Base-by-base conservation (phyloP, 2,888 invertebrate species). In the Drosophila diplacantha region DNA sequence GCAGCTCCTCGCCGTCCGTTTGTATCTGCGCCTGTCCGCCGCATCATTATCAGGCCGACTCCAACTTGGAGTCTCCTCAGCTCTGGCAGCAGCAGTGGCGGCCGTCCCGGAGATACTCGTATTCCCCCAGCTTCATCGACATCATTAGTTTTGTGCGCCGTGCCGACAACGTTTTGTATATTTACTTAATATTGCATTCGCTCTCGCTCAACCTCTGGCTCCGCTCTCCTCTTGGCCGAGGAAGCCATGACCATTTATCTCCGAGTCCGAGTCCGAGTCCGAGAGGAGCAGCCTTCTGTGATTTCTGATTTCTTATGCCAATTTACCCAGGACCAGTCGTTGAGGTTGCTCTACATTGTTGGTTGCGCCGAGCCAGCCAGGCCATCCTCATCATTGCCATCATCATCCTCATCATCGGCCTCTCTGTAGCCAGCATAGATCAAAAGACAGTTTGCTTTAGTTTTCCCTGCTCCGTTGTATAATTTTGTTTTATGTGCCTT, bases 261-360 rank as follows among this genome's bases (percentile, higher is more conserved):
- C 70, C 7, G 18, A 54, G 49, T 64, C 43, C 39, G 16, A 43
- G 43, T 38, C 20, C 0, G 18, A 37, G 37, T 20, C 6, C 41
- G 29, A 46, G 44, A 50, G 50, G 49, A 60, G 83, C 67, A 73
- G 78, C 75, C 72, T 81, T 79, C 82, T 85, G 85, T 81, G 84
- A 85, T 83, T 83, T 80, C 84, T 85, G 85, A 85, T 83, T 81
- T 81, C 84, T 81, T 81, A 83, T 85, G 84, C 81, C 81, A 85
- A 81, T 81, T 81, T 85, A 83, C 76, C 75, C 60, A 61, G 59
- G 55, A 57, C 56, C 70, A 47, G 60, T 57, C 71, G 54, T 43
- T 22, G 58, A 44, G 37, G 49, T 53, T 83, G 84, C 83, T 78
- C 84, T 75, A 83, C 66, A 81, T 82, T 70, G 68, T 24, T 14